phyloP scores from a whole-genome alignment of 2,797 vertebrate species.

The Cryptoblepharus egeriae region DNA sequence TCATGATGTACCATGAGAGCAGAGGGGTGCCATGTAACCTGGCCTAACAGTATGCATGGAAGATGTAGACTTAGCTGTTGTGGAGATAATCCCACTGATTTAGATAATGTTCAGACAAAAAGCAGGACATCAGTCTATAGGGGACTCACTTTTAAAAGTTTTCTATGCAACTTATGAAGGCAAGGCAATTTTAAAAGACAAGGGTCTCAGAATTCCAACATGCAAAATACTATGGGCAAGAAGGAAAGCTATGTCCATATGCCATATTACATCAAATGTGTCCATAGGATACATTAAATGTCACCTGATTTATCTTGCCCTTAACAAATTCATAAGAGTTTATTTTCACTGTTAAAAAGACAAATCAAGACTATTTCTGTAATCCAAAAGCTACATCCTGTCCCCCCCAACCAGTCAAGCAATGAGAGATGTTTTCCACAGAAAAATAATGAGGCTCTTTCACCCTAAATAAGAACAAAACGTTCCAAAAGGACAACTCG shows the following conservation, averaged over 20 bases:
- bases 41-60: too few species aligned
- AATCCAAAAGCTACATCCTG: conserved; percentile 50
- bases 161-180: neutral
- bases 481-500: conserved; percentile 66
- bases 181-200: neutral
- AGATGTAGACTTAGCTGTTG: neutral
- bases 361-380: conserved; percentile 44
- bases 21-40: neutral
- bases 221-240: neutral
- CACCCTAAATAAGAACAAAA: conserved; percentile 46
- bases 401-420: neutral
- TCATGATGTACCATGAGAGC: neutral
- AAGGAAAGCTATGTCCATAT: neutral
- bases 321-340: conserved; percentile 7
- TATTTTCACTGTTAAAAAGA: neutral
- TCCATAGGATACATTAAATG: neutral
- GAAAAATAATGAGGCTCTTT: conserved; percentile 62
- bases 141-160: neutral
- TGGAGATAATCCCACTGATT: neutral
- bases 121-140: neutral
- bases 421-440: conserved; percentile 64
- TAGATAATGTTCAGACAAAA: neutral
- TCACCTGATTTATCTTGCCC: neutral
- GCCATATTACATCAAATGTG: too few species aligned
- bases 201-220: neutral